Evolutionary conservation across 2,113 vertebrate species (phyloP).

Genomic region (Onychostoma macrolepis): DNA sequence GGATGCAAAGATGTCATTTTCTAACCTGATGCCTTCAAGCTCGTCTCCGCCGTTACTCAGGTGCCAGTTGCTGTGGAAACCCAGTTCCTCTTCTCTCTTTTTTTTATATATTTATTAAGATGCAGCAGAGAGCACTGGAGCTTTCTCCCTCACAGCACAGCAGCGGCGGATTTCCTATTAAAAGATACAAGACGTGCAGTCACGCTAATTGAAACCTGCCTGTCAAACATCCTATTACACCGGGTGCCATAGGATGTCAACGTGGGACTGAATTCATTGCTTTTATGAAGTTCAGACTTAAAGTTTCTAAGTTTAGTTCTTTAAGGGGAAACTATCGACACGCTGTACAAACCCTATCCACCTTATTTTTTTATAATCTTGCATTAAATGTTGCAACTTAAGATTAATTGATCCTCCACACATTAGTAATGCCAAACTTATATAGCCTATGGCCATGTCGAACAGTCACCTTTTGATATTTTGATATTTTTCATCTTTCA

Average conservation of each 20-base stretch:
- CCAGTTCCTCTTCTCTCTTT: slow-evolving; percentile 61
- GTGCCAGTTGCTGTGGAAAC: slow-evolving; percentile 75
- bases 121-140: slow-evolving; percentile 39
- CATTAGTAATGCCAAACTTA: neutral
- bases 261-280: slow-evolving; percentile 10
- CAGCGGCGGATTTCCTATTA: slow-evolving; percentile 41
- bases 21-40: slow-evolving; percentile 69
- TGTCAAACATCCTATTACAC: slow-evolving; percentile 35
- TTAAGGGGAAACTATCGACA: neutral
- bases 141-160: slow-evolving; percentile 22
- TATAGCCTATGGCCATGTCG: neutral
- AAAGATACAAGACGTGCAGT: slow-evolving; percentile 50
- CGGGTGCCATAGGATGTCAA: slow-evolving; percentile 12
- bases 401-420: neutral
- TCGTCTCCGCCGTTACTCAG: slow-evolving; percentile 50
- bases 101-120: slow-evolving; percentile 72
- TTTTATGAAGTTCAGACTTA: slow-evolving; percentile 1
- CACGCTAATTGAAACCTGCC: slow-evolving; percentile 53
- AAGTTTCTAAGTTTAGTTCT: slow-evolving; percentile 1
- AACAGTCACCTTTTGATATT: neutral
- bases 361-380: neutral
- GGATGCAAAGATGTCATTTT: slow-evolving; percentile 65
- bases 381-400: neutral
- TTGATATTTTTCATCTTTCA: neutral
- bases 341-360: neutral